Base-by-base conservation (phyloP, 2,888 invertebrate species). In the Opisthograptis luteolata region DNA sequence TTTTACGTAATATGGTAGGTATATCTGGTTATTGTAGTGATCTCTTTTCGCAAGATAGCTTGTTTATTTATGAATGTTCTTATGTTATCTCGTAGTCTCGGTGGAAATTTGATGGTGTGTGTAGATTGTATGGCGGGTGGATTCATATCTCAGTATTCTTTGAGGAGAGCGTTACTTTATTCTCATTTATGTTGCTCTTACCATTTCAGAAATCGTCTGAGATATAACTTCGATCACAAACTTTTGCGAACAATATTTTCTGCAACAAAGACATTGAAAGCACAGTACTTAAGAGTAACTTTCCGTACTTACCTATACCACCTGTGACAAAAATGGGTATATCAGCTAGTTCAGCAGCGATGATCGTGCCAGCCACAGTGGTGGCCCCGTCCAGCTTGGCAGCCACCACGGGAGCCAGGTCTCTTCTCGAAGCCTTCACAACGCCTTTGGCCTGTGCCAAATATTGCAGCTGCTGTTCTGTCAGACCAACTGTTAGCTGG, bases 321-420 rank as follows among this genome's bases (percentile, higher is more conserved):
- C 99, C 99, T 15, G 99, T 99, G 1, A 97, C 99, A 91, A 99
- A 98, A 39, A 99, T 92, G 7, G 94, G 92, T 68, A 99, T 97
- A 3, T 95, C 96, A 5, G 94, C 95, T 58, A 93, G 87, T 53
- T 96, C 92, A 0, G 99, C 96, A 4, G 96, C 93, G 20, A 97
- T 90, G 88, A 99, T 94, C 0, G 99, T 99, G 0, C 96, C 98
- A 0, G 98, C 96, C 0, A 99, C 99, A 0, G 99, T 99, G 0
- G 99, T 99, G 0, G 99, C 99, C 0, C 99, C 98, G 71, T 94
- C 94, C 14, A 93, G 75, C 37, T 90, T 85, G 61, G 93, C 92
- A n/a, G 95, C 93, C 8, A 95, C 66, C 7, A 96, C 94, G 55
- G 93, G 94, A 0, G 97, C 93, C 19, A 98, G 88, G 87, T 99